Evolutionary conservation across 1,140 invertebrate species (phyloP).

Genomic region (Oryctes rhinoceros): DNA sequence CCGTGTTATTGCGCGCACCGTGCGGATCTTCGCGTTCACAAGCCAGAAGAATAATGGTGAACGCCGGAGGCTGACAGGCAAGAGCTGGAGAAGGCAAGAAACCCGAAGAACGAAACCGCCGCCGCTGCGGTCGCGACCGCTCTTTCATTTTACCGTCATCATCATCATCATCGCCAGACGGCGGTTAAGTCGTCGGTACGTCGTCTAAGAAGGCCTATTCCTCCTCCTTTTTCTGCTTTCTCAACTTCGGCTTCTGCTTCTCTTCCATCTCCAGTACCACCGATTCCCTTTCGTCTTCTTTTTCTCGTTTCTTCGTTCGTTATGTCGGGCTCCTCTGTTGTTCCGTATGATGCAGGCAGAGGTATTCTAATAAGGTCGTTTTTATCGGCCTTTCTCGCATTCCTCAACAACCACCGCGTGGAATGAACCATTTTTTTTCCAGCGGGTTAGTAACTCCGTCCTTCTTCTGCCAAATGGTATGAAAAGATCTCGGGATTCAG

Average conservation of each 20-base stretch:
- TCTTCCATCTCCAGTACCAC: background rate
- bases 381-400: conserved; percentile 29
- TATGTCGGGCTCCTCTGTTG: background rate
- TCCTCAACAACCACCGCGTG: conserved; percentile 12
- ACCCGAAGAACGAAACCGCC: background rate
- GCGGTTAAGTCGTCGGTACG: background rate
- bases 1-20: background rate
- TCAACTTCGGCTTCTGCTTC: background rate
- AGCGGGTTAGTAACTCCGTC: background rate
- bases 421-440: conserved; percentile 24
- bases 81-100: background rate
- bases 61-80: background rate
- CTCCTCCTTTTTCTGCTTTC: background rate
- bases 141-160: conserved; percentile 20
- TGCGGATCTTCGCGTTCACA: background rate
- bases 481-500: background rate
- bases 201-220: background rate
- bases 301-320: background rate
- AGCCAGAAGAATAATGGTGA: background rate
- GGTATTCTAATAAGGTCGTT: conserved; percentile 32
- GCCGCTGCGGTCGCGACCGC: background rate
- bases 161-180: background rate
- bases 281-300: background rate
- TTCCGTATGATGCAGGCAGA: background rate
- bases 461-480: background rate